Percentiles rank a stretch among this genome's conserved stretches.
phyloP scores from a whole-genome alignment of 2,888 invertebrate genomes.

The Caenorhabditis imperialis region DNA sequence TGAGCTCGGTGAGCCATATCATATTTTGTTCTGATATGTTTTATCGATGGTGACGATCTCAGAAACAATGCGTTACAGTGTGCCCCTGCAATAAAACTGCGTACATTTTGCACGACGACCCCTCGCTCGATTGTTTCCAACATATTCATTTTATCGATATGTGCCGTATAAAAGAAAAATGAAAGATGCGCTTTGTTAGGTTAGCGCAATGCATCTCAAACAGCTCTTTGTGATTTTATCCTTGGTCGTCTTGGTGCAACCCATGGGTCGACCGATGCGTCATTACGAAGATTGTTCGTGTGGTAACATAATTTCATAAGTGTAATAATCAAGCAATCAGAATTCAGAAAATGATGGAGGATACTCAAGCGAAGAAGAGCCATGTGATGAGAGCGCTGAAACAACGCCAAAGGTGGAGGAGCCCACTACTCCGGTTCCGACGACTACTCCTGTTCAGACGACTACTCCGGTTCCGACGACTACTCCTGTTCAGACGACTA shows the following conservation, averaged over 20 bases:
- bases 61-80: too few relatives aligned
- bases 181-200: not conserved
- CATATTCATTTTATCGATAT: conserved; percentile 2
- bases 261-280: conserved; percentile 1
- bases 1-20: too few relatives aligned
- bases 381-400: conserved; percentile 5
- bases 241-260: not conserved
- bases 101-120: not conserved
- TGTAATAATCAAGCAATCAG: too few relatives aligned
- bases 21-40: too few relatives aligned
- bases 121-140: not conserved
- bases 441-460: not conserved
- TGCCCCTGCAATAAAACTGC: conserved; percentile 1
- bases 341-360: too few relatives aligned
- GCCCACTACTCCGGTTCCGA: not conserved
- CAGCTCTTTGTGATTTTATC: not conserved
- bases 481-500: too few relatives aligned
- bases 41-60: too few relatives aligned
- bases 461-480: not conserved
- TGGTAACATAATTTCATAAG: too few relatives aligned
- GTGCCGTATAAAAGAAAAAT: not conserved
- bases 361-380: too few relatives aligned
- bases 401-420: not conserved
- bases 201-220: not conserved
- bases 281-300: conserved; percentile 7